Conservation (phyloP, 1,140 invertebrate genomes). For the Helicoverpa zea region DNA sequence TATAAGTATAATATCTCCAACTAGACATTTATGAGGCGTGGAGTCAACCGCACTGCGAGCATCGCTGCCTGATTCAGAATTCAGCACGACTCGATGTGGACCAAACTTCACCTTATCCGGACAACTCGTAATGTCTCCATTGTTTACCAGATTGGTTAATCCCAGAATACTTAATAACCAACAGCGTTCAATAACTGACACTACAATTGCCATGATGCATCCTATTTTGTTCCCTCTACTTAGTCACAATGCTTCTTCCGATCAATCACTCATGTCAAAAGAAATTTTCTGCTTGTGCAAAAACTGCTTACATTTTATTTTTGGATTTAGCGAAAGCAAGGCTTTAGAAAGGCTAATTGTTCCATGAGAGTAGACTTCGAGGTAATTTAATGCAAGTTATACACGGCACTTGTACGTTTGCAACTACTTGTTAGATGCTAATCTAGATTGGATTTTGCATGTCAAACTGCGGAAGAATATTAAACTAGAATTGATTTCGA, state of each 20-base stretch:
- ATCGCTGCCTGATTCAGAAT: slow-evolving; percentile 72
- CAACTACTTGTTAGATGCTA: slow-evolving; percentile 39
- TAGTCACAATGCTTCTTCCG: neutral
- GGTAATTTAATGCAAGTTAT: slow-evolving; percentile 57
- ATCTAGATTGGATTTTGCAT: slow-evolving; percentile 11
- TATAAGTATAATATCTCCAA: slow-evolving; percentile 56
- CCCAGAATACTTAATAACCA: slow-evolving; percentile 61
- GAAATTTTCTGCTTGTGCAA: slow-evolving; percentile 52
- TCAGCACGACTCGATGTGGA: slow-evolving; percentile 72
- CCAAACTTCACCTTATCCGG: slow-evolving; percentile 80
- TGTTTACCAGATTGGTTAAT: slow-evolving; percentile 76
- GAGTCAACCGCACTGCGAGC: slow-evolving; percentile 54
- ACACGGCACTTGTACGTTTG: slow-evolving; percentile 56
- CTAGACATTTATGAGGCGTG: slow-evolving; percentile 60
- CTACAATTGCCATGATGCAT: slow-evolving; percentile 7
- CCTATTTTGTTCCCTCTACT: neutral
- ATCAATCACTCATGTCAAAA: slow-evolving; percentile 44
- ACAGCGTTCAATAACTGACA: slow-evolving; percentile 45
- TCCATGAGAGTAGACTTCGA: slow-evolving; percentile 53
- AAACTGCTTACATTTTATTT: slow-evolving; percentile 48
- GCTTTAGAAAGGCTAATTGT: slow-evolving; percentile 61
- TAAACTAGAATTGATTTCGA: neutral
- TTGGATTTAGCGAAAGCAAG: slow-evolving; percentile 61
- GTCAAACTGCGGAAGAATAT: neutral
- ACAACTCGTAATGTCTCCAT: slow-evolving; percentile 81